phyloP scores from a whole-genome alignment of 2,797 vertebrate genomes.

The Acanthurus tractus region DNA sequence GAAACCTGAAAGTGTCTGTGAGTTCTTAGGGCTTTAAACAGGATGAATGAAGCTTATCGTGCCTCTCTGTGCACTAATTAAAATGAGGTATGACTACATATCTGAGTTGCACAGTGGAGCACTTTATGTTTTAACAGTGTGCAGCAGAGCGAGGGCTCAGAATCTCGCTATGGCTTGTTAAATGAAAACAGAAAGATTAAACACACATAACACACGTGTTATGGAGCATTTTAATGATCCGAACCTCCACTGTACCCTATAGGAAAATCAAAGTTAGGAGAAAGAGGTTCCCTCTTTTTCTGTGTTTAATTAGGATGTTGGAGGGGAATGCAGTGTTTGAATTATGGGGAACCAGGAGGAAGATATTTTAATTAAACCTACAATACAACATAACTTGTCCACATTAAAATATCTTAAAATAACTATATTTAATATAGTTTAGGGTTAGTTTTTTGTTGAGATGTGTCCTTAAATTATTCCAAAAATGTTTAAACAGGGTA shows the following conservation, averaged over 20 bases:
- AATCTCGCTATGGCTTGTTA: conserved; percentile 23
- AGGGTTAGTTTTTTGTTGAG: too few relatives aligned
- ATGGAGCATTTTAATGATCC: conserved; percentile 34
- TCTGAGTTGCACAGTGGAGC: conserved; percentile 2
- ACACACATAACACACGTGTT: neutral
- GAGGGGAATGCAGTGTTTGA: neutral
- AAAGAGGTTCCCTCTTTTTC: neutral
- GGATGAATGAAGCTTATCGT: neutral
- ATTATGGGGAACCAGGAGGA: neutral
- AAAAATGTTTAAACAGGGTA: too few relatives aligned
- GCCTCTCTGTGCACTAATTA: conserved; percentile 40
- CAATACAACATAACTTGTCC: too few relatives aligned
- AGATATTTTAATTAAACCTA: neutral
- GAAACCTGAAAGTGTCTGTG: conserved; percentile 18
- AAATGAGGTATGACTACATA: conserved; percentile 28
- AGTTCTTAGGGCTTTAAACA: conserved; percentile 17
- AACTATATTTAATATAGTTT: too few relatives aligned
- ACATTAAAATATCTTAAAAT: too few relatives aligned
- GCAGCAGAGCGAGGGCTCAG: neutral
- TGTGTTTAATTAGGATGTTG: conserved; percentile 13
- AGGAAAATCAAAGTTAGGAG: neutral
- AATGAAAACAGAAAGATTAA: conserved; percentile 29
- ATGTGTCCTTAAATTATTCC: too few relatives aligned
- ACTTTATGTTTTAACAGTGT: conserved; percentile 22
- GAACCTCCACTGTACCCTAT: neutral